Evolutionary conservation across 2,113 vertebrate genomes (phyloP), one percentile per base, ranked within the genome.

Genomic region (Morone chrysops): DNA sequence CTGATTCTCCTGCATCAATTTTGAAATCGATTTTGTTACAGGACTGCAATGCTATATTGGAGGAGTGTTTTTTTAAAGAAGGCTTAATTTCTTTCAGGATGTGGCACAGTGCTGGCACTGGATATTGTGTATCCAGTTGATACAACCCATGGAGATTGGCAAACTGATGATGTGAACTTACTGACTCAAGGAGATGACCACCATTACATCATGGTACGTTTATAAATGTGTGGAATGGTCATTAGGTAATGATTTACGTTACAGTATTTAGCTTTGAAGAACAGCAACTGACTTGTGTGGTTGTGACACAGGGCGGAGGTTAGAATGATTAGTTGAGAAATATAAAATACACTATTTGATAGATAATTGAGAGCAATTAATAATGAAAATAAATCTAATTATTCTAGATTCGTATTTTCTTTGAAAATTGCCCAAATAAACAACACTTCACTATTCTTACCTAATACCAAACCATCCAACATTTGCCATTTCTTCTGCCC

Each of bases 131-230:
- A 31, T 31, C 31, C 47, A 47, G 1, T 47, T 8, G 77, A 75
- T 5, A 53, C 66, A 4, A 51, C 38, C 22, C 57, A 87, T 0
- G 92, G 92, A 77, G 94, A 96, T 12, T 96, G 95, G 95, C 0
- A 54, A 47, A 94, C 94, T 0, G 4, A 43, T 0, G 0, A 0
- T 0, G 91, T 81, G 41, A 0, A 0, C 0, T 20, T 89, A 1
- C 1, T 2, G 1, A 38, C 70, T 7, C 0, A 69, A 2, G 10
- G n/a, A 22, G 16, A 61, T 11, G 82, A 82, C 51, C 80, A 73
- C 12, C 85, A 87, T 75, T 95, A 89, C 57, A 91, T 96, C 45
- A 5, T 38, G 45, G 94, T 95, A 78, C 69, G 72, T 84, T 45
- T 10, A 66, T 63, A 5, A 11, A 38, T 5, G 0, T 11, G 3